Evolutionary conservation across 2,113 vertebrate genomes (phyloP), one percentile per base, ranked within the genome.

Genomic region (Xiphias gladius): DNA sequence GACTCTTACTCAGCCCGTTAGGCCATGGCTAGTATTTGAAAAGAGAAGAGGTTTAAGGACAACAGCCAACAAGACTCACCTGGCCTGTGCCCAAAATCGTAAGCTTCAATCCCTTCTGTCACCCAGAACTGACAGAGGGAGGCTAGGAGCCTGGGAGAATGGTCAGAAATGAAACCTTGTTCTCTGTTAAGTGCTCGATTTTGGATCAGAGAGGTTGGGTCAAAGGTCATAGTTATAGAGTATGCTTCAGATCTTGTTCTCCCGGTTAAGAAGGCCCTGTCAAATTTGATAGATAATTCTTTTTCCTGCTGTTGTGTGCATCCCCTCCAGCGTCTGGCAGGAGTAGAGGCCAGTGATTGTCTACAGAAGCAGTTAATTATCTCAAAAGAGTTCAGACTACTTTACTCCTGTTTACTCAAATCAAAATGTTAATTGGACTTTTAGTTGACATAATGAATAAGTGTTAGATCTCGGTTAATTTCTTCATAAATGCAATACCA

Each of bases 321-420:
- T 69, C 63, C 80, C 79, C 73, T 85, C 83, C 83, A 88, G 80
- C 74, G 59, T 86, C 88, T 89, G 86, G 83, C 83, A 82, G 84
- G 85, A 85, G 82, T 48, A 68, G 64, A 90, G 71, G 80, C 83
- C 79, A 73, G 69, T 66, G 80, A 74, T 84, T 57, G 50, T 89
- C 69, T 62, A 59, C 66, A 73, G 39, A 80, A 54, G 19, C 63
- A 79, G 65, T 75, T 71, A 46, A 57, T 81, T 4, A 70, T 55
- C 63, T 58, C 37, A 55, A 43, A 41, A 73, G 26, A 71, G 57
- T 80, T 59, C n/a, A 69, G 64, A 50, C 35, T 54, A 4, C 63
- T 82, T 69, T 30, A 30, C 57, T 84, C 62, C 62, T 79, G 62
- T 76, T 78, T 62, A 37, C 41, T 28, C 16, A 65, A 89, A 86